Evolutionary conservation across 2,113 vertebrate genomes (phyloP).

Genomic region (Orcinus orca): DNA sequence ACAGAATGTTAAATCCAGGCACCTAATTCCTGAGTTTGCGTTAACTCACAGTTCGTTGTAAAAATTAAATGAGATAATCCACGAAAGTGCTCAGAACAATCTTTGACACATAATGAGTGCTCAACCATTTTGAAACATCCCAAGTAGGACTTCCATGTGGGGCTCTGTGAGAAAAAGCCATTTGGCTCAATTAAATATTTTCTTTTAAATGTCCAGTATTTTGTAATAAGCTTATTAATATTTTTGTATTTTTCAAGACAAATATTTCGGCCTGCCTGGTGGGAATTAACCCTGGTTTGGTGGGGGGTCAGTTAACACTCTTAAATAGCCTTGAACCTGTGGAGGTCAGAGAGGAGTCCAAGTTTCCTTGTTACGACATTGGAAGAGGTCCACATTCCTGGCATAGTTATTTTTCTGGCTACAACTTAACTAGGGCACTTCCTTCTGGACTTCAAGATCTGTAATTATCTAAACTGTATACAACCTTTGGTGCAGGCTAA

Average conservation of each 20-base stretch:
- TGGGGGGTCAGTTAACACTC: neutral
- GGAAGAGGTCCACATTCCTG: constrained; percentile 66
- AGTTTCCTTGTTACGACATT: constrained; percentile 31
- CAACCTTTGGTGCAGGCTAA: constrained; percentile 51
- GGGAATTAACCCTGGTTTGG: neutral
- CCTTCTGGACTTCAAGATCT: constrained; percentile 70
- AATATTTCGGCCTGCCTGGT: neutral
- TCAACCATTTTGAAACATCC: constrained; percentile 31
- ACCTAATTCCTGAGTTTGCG: constrained; percentile 8
- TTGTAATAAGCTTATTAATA: neutral
- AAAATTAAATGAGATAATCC: constrained; percentile 23
- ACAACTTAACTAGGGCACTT: constrained; percentile 73
- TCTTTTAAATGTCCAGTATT: neutral
- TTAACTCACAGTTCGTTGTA: neutral
- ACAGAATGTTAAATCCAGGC: constrained; percentile 10
- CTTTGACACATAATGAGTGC: neutral
- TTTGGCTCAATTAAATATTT: neutral
- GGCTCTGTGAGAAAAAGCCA: constrained; percentile 27
- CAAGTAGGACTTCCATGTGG: neutral
- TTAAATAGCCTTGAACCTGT: constrained; percentile 22
- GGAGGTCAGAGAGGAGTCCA: constrained; percentile 30
- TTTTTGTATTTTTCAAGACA: constrained; percentile 6
- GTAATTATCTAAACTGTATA: constrained; percentile 69
- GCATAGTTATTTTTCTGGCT: constrained; percentile 74
- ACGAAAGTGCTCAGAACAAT: neutral